Evolutionary conservation across 2,888 invertebrate species (phyloP).

Genomic region (Drosophila picticornis): DNA sequence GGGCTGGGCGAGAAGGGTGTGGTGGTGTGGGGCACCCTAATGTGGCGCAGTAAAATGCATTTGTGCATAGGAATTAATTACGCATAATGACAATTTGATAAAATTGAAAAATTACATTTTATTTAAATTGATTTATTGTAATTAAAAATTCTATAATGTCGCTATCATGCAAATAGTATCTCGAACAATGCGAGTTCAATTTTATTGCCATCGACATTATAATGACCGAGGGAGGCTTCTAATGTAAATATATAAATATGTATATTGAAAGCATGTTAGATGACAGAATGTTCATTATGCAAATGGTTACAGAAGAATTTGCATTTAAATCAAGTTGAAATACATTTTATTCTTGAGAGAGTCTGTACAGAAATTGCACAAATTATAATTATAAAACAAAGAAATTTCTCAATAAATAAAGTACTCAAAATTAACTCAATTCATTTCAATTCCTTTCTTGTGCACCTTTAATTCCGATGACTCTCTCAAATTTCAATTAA

Average conservation of each 20-base stretch:
- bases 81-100: conserved; percentile 84
- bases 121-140: conserved; percentile 83
- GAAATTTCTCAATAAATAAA: not conserved
- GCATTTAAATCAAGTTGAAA: not conserved
- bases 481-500: conserved; percentile 1
- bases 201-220: conserved; percentile 3
- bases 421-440: not conserved
- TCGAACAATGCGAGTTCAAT: conserved; percentile 42
- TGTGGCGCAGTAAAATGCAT: conserved; percentile 63
- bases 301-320: not conserved
- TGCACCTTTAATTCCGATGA: not conserved
- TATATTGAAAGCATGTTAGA: not conserved
- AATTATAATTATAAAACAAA: too few relatives aligned
- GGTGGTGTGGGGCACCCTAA: conserved; percentile 12
- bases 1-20: not conserved
- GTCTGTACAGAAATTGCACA: not conserved
- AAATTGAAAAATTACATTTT: conserved; percentile 83
- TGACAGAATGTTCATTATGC: not conserved
- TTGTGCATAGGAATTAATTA: conserved; percentile 83
- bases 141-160: conserved; percentile 79
- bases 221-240: not conserved
- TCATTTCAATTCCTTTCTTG: not conserved
- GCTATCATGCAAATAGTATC: conserved; percentile 17
- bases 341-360: not conserved
- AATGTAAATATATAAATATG: not conserved